Conservation (phyloP, 2,888 invertebrate species). For the Andrena marginata region DNA sequence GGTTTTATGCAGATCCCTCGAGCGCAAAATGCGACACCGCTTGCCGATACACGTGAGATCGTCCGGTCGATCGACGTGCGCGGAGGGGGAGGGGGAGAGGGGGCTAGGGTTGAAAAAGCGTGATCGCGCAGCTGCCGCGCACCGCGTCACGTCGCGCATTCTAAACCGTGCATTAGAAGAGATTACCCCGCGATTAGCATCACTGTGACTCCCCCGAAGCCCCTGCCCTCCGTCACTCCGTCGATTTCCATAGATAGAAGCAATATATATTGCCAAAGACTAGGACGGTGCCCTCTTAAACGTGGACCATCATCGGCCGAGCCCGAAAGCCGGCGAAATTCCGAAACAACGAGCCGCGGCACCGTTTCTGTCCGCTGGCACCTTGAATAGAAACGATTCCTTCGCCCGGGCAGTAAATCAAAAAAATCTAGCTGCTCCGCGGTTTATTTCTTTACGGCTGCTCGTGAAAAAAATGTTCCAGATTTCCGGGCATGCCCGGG, state of each 20-base stretch:
- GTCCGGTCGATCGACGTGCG: not conserved
- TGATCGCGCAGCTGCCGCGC: constrained; percentile 41
- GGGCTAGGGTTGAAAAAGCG: constrained; percentile 8
- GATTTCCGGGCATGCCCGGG: constrained; percentile 63
- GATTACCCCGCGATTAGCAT: constrained; percentile 71
- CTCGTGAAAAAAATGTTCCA: constrained; percentile 74
- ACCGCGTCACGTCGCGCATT: constrained; percentile 73
- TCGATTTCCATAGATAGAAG: constrained; percentile 23
- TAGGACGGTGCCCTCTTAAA: constrained; percentile 11
- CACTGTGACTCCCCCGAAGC: constrained; percentile 18
- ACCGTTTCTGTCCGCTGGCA: not conserved
- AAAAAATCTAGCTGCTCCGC: not conserved
- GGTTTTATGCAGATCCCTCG: not conserved
- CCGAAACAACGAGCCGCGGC: not conserved
- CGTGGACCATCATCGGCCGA: constrained; percentile 5
- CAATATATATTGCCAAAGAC: constrained; percentile 7
- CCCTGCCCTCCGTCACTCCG: not conserved
- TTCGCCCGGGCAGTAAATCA: constrained; percentile 46
- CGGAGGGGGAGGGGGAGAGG: too few species aligned
- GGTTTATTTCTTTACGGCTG: constrained; percentile 78
- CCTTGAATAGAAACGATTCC: not conserved
- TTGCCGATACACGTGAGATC: constrained; percentile 11
- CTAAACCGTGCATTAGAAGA: constrained; percentile 78
- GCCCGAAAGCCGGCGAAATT: not conserved
- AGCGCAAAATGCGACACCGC: not conserved